Conservation (phyloP, 2,113 vertebrate genomes). For the Gavialis gangeticus region DNA sequence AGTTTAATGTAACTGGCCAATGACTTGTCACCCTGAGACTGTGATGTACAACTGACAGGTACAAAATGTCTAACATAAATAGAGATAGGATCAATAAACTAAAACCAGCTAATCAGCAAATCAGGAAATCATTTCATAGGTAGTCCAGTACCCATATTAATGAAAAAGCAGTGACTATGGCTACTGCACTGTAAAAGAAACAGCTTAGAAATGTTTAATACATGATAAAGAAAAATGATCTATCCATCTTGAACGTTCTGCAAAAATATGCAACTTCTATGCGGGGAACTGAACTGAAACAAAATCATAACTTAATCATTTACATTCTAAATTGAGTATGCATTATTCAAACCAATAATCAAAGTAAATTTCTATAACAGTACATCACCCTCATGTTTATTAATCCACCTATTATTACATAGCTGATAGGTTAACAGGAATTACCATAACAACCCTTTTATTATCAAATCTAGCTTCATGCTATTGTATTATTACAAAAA, state of each 20-base stretch:
- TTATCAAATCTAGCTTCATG: not conserved
- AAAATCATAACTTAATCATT: not conserved
- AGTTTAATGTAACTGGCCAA: not conserved
- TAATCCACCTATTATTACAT: not conserved
- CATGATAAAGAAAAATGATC: not conserved
- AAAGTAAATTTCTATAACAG: constrained; percentile 41
- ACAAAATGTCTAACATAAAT: not conserved
- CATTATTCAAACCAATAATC: constrained; percentile 21
- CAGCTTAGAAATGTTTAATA: not conserved
- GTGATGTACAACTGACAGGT: not conserved
- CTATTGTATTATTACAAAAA: not conserved
- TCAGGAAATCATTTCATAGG: not conserved
- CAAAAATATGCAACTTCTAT: not conserved
- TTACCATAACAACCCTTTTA: not conserved
- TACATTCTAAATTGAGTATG: constrained; percentile 38
- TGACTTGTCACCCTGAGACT: not conserved
- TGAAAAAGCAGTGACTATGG: not conserved
- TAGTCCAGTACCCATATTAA: not conserved
- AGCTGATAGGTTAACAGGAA: not conserved
- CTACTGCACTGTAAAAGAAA: not conserved
- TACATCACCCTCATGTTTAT: not conserved
- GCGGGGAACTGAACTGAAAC: not conserved
- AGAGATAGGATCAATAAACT: constrained; percentile 13
- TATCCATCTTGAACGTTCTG: not conserved
- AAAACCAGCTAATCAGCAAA: not conserved